These are phyloP conservation scores for Babylonia areolata DNA, from an alignment of 1,140 invertebrate genomes.

Conservation along the genomic window DNA sequence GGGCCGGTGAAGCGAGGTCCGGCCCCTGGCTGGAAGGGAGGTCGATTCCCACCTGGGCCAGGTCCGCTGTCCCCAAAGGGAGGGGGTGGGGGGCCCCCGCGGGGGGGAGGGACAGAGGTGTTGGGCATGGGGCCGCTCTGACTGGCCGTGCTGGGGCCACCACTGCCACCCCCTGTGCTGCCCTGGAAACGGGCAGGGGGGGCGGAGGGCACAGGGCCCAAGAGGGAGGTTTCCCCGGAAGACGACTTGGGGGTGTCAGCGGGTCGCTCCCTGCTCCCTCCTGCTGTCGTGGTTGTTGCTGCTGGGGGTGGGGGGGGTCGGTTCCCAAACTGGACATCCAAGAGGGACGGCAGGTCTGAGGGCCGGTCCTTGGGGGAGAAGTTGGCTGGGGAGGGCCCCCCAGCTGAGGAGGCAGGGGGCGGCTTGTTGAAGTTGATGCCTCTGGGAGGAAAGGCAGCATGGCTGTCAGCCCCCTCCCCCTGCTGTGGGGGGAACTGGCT, in stretches of 20 bases:
- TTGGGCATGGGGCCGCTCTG: neutral
- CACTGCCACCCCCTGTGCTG: neutral
- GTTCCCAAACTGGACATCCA: conserved; percentile 22
- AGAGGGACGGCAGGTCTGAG: conserved; percentile 23
- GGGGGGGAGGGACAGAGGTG: neutral
- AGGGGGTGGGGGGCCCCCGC: neutral
- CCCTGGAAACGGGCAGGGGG: conserved; percentile 20
- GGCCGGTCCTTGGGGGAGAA: conserved; percentile 12
- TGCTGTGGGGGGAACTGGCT: neutral
- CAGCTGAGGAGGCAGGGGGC: neutral
- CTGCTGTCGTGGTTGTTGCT: too few relatives aligned
- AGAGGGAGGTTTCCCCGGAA: conserved; percentile 2
- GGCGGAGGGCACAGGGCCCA: conserved; percentile 15
- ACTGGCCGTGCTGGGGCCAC: neutral
- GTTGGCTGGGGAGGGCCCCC: neutral
- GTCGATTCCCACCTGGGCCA: neutral
- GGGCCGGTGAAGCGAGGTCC: conserved; percentile 10
- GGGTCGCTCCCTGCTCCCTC: neutral
- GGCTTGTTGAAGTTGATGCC: neutral
- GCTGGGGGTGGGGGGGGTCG: conserved; percentile 5
- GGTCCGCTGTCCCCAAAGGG: neutral
- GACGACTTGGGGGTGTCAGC: neutral
- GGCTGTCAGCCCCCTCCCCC: neutral
- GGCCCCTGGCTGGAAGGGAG: conserved; percentile 19
- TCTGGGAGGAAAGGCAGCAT: neutral